Evolutionary conservation across 2,888 invertebrate species (phyloP), one percentile per base, ranked within the genome.

Genomic region (Eupithecia tripunctaria): DNA sequence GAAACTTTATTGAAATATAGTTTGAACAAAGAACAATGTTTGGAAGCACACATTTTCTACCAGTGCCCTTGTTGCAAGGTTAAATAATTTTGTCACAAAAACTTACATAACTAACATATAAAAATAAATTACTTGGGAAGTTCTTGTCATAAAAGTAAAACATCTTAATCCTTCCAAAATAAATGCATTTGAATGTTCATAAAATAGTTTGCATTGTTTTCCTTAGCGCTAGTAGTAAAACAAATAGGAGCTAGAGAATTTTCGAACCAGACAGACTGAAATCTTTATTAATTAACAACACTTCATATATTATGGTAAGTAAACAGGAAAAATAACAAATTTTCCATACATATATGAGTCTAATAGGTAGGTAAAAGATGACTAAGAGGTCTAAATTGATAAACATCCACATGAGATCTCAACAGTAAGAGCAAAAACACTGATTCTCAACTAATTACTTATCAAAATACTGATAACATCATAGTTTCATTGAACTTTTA

Each of bases 401-500:
- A 5, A 63, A 63, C 32, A n/a, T n/a, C 36, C n/a, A 63, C 25
- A 12, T 76, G 75, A 78, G 72, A 78, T 76, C 76, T 75, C 60
- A 73, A 64, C 47, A 70, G 70, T 72, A 25, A 72, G 73, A 73
- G 67, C 47, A 72, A 67, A 75, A 71, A 78, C 72, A 76, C 60
- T 60, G 67, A 72, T 70, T 71, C 67, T 69, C 65, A 43, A 56
- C 43, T 74, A 73, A 36, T 51, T 65, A 51, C n/a, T 21, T 69
- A 18, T 60, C 38, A 68, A 70, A 76, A 78, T 76, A 78, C 73
- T 76, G 74, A 76, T 71, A 71, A 65, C 67, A 68, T 65, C 21
- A 47, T 43, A 27, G 70, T 56, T 63, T 63, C n/a, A 32, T 32
- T 63, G 62, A 66, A 60, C n/a, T 51, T 67, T 25, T 64, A 8